A percentile compares a stretch with the other conserved stretches of the same genome.
Evolutionary conservation across 1,140 invertebrate species (phyloP).

Genomic region (Hypothenemus hampei): DNA sequence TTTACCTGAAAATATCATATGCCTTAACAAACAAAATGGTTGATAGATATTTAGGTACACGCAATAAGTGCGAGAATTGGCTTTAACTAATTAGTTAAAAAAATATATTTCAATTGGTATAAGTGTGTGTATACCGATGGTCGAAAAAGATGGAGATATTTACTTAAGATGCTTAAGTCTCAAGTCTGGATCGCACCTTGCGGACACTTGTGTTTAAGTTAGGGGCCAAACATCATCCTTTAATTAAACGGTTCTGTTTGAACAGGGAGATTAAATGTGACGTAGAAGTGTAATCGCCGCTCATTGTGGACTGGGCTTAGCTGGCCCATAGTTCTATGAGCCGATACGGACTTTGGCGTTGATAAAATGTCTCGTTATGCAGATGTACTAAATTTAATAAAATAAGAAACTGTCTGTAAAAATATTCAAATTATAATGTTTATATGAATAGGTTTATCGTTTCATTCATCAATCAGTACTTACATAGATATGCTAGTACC

Average conservation of each 20-base stretch:
- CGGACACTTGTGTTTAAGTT: constrained; percentile 49
- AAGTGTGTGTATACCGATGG: too few species aligned
- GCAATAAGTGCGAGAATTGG: not conserved
- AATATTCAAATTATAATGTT: too few species aligned
- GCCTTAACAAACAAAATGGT: constrained; percentile 30
- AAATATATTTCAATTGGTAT: not conserved
- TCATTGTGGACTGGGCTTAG: constrained; percentile 43
- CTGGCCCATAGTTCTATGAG: too few species aligned
- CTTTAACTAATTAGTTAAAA: not conserved
- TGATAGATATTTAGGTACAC: too few species aligned
- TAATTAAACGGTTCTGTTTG: constrained; percentile 49
- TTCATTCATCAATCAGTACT: too few species aligned
- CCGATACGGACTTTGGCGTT: too few species aligned
- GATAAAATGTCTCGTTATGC: too few species aligned
- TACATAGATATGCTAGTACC: too few species aligned
- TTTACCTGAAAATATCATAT: constrained; percentile 27
- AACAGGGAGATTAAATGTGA: constrained; percentile 49
- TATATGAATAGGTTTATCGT: too few species aligned
- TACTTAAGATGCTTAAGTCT: constrained; percentile 38
- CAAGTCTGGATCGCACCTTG: constrained; percentile 23
- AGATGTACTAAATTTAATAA: too few species aligned
- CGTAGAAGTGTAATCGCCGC: constrained; percentile 48
- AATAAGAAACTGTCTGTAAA: too few species aligned
- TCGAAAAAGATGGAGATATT: too few species aligned
- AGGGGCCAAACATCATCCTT: constrained; percentile 45